These are phyloP conservation scores for Mercenaria mercenaria DNA, from an alignment of 1,140 invertebrate genomes.

Conservation along the genomic window DNA sequence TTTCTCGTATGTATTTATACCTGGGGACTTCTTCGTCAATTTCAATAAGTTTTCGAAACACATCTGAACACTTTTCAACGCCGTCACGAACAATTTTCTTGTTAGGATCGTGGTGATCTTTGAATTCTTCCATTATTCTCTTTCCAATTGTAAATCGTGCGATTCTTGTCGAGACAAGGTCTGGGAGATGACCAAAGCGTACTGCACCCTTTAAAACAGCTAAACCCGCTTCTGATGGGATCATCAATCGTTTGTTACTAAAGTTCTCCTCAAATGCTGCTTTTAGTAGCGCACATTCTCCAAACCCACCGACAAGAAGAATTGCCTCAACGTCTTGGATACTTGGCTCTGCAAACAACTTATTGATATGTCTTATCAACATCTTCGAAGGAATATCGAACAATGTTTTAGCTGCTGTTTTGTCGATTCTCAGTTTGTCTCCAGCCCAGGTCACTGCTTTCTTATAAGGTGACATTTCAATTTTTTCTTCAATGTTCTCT, in stretches of 20 bases:
- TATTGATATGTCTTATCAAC: not conserved
- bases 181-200: not conserved
- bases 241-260: not conserved
- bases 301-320: slow-evolving; percentile 57
- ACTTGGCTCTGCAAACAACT: not conserved
- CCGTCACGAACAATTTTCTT: not conserved
- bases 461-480: no score
- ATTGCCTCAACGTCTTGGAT: not conserved
- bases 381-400: not conserved
- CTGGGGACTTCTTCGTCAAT: no score
- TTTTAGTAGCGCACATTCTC: not conserved
- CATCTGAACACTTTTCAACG: no score
- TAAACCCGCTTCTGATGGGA: not conserved
- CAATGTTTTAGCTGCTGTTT: not conserved
- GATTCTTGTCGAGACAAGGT: not conserved
- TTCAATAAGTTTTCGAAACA: no score
- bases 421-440: not conserved
- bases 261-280: not conserved
- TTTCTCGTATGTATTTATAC: no score
- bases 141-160: not conserved
- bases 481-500: no score
- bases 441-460: not conserved
- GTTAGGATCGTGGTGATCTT: not conserved
- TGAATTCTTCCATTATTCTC: not conserved
- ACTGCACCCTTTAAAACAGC: not conserved